Evolutionary conservation across 2,797 vertebrate species (phyloP).

Genomic region (Antrozous pallidus): DNA sequence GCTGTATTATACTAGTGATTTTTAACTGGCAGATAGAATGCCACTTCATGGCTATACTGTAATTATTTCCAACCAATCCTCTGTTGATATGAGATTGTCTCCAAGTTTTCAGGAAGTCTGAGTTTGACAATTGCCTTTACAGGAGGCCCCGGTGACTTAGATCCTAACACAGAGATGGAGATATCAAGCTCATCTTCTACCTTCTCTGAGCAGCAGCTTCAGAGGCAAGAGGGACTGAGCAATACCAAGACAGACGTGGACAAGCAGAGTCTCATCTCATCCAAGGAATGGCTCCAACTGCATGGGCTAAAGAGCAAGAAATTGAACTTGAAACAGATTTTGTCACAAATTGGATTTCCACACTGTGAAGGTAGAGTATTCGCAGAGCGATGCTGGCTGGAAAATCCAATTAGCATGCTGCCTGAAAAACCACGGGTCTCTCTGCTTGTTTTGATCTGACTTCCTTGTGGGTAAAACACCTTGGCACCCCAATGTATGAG

Average conservation of each 20-base stretch:
- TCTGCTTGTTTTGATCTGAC: neutral
- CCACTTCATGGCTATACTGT: neutral
- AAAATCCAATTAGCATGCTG: neutral
- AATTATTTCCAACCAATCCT: neutral
- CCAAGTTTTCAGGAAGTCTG: neutral
- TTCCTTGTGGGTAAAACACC: neutral
- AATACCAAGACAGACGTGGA: constrained; percentile 46
- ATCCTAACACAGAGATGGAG: constrained; percentile 46
- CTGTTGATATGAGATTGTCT: neutral
- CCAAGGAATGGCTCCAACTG: constrained; percentile 83
- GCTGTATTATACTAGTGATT: neutral
- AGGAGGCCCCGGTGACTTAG: constrained; percentile 60
- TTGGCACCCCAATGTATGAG: neutral
- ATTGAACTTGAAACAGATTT: constrained; percentile 83
- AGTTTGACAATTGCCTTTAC: constrained; percentile 50
- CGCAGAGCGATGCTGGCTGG: neutral
- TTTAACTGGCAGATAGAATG: constrained; percentile 16
- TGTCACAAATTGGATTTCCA: constrained; percentile 85
- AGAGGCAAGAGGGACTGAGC: neutral
- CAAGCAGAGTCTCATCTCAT: constrained; percentile 81
- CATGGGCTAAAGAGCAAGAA: constrained; percentile 85
- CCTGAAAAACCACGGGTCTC: neutral
- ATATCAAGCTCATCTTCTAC: neutral
- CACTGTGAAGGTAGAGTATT: constrained; percentile 84
- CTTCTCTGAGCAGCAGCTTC: constrained; percentile 42